Percentiles rank a stretch among this genome's conserved stretches.
phyloP scores from a whole-genome alignment of 2,888 invertebrate species.

The Lasioglossum malachurum region DNA sequence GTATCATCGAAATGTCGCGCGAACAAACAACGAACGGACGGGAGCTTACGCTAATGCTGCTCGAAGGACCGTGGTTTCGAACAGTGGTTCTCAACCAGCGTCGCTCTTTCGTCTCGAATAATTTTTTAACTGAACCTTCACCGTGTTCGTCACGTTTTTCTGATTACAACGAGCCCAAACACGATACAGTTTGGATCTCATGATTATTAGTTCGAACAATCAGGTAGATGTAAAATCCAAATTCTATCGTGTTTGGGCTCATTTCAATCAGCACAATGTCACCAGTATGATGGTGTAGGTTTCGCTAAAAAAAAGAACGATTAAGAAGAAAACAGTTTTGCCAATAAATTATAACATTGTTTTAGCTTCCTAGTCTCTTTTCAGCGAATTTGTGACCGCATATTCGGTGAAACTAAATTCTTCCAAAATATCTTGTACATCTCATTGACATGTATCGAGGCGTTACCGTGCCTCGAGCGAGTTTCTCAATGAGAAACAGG shows the following conservation, averaged over 20 bases:
- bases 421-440: neutral
- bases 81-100: conserved; percentile 25
- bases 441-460: neutral
- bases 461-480: neutral
- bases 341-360: neutral
- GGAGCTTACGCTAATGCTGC: conserved; percentile 13
- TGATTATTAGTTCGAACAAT: too few relatives aligned
- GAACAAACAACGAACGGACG: conserved; percentile 9
- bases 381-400: too few relatives aligned
- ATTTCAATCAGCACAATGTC: neutral
- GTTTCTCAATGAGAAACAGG: neutral
- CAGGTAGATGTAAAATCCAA: neutral
- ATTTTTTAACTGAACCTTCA: neutral
- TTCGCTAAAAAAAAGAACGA: neutral
- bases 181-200: neutral
- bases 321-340: neutral
- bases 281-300: neutral
- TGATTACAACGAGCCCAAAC: neutral
- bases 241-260: neutral
- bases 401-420: neutral
- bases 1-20: conserved; percentile 23
- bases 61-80: neutral
- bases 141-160: neutral
- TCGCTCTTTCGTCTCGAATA: rapidly evolving
- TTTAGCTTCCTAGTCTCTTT: neutral